Base-by-base conservation (phyloP, 2,113 vertebrate genomes). In the Chrysochloris asiatica region DNA sequence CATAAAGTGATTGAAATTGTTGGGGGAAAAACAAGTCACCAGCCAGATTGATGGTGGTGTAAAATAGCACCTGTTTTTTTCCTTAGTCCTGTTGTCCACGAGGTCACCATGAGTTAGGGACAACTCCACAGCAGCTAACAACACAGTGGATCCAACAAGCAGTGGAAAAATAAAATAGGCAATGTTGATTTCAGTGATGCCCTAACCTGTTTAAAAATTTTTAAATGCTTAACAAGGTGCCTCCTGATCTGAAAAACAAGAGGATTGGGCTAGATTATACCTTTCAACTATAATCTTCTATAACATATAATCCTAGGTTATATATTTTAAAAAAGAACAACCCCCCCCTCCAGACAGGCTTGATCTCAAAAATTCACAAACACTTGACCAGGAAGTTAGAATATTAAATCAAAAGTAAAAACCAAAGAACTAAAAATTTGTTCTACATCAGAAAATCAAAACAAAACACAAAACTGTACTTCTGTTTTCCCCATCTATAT, bases 401-500 rank as follows among this genome's bases (percentile, higher is more conserved):
- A 86, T 75, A 86, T 54, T 48, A 4, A 89, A 30, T 79, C 47
- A 86, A 86, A 91, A 63, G 33, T 52, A 41, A 80, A 75, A 72
- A 78, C 84, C 36, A 13, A 81, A 67, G 56, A 17, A 71, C 47
- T 8, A 38, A 69, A 82, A 82, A 73, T 5, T 26, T 16, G 8
- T 83, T 3, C 50, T 50, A 16, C 88, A 90, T 89, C 8, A 50
- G 59, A 30, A 67, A 48, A 47, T 28, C 38, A 43, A 52, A 50
- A 56, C 11, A 71, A 71, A 78, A 45, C 41, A n/a, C 26, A 73
- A 73, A 59, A 54, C 9, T 7, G 2, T 6, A 11, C 1, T 59
- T 88, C 48, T 13, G 6, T 33, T 52, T 75, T 56, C 56, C 7
- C 26, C 24, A 81, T n/a, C 38, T 16, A 21, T 33, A 6, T 45